Evolutionary conservation across 2,113 vertebrate species (phyloP), one percentile per base, ranked within the genome.

Genomic region (Corythornis vintsioides): DNA sequence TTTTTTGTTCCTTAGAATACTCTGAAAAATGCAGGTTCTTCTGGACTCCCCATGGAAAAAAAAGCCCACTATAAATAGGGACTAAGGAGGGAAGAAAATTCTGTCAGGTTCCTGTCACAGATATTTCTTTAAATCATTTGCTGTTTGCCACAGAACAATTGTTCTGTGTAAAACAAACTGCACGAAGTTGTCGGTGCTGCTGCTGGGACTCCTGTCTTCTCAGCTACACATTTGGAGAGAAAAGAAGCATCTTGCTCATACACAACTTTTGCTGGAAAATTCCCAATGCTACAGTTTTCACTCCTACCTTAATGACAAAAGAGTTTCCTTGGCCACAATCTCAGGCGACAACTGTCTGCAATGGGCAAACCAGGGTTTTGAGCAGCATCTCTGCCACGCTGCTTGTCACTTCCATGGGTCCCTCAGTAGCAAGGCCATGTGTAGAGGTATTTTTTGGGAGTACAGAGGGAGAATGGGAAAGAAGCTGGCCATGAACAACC

Each of bases 81-180:
- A 59, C 33, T 3, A 59, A 60, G 56, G 78, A 93, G 21, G 56
- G 60, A 92, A 92, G 60, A 91, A 89, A 92, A 91, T n/a, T 69
- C 90, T 77, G 84, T 89, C 87, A 93, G 79, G 72, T 48, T 92
- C 64, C 89, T 94, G 89, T 91, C 89, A 91, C 47, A 87, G 81
- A 35, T 75, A 83, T 88, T 85, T 77, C 78, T 92, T 66, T 43
- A 60, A 70, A 89, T 66, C 67, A 56, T 29, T 84, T 87, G 81
- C 74, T 90, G 45, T 89, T 80, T 90, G 84, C 81, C 78, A 92
- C 64, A 57, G 87, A 91, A 87, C 7, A 4, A 89, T 38, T 73
- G 78, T 43, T 89, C 78, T 66, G 72, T 71, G 47, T 63, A 66
- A 87, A 92, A 88, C 71, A 59, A 76, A 73, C 64, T 33, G 75